These are phyloP conservation scores for Chironomus striatipennis DNA, from an alignment of 1,140 invertebrate genomes.

Conservation along the genomic window DNA sequence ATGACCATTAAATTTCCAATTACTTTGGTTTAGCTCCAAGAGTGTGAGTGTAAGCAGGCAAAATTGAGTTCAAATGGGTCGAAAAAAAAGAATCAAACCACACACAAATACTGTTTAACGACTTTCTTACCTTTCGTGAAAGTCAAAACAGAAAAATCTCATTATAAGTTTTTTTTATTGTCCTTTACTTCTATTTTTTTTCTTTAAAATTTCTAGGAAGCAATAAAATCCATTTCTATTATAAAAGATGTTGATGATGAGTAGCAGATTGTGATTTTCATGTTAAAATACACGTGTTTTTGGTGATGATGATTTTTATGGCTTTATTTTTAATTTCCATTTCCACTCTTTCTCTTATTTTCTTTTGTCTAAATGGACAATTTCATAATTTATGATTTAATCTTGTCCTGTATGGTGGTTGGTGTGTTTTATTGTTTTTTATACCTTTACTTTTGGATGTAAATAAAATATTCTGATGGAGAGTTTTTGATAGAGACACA, in stretches of 20 bases:
- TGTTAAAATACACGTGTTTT: neutral
- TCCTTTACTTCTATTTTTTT: neutral
- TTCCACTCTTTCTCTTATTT: neutral
- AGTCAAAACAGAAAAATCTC: neutral
- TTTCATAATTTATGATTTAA: conserved; percentile 15
- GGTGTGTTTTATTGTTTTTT: neutral
- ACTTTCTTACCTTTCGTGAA: neutral
- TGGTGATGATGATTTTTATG: neutral
- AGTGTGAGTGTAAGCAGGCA: no score
- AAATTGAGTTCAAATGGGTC: no score
- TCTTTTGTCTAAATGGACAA: neutral
- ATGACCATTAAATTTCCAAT: conserved; percentile 18
- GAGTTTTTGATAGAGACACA: no score
- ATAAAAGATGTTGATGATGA: neutral
- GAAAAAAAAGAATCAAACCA: no score
- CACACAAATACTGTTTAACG: neutral
- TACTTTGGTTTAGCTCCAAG: no score
- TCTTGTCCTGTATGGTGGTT: neutral
- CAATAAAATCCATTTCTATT: conserved; percentile 9
- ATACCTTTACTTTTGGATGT: no score
- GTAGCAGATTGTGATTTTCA: neutral
- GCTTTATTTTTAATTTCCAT: neutral
- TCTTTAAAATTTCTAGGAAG: neutral
- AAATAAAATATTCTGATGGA: no score
- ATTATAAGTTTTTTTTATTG: neutral